Percentiles rank a stretch among this genome's conserved stretches.
phyloP scores from a whole-genome alignment of 2,113 vertebrate genomes.

The Elephas maximus region DNA sequence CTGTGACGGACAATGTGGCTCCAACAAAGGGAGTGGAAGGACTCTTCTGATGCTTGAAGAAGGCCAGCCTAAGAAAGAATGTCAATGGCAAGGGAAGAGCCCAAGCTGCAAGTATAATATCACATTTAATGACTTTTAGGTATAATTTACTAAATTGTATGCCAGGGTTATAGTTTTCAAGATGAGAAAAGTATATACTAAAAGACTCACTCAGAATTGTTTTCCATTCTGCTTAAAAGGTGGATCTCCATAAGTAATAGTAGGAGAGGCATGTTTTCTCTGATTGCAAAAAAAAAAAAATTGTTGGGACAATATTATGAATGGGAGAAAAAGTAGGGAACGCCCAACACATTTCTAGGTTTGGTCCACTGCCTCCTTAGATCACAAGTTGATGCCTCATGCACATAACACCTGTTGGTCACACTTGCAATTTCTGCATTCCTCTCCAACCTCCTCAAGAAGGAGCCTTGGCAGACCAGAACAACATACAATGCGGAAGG shows the following conservation, averaged over 20 bases:
- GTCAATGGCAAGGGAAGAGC: neutral
- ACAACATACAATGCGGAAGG: neutral
- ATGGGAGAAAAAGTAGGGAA: neutral
- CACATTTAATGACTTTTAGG: neutral
- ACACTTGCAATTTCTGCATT: neutral
- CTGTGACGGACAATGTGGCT: rapidly evolving
- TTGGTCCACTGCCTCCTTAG: neutral
- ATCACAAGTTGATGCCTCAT: neutral
- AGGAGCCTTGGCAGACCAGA: neutral
- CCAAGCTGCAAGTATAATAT: neutral
- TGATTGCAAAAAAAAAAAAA: neutral
- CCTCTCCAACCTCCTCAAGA: conserved; percentile 22
- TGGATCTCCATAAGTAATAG: neutral
- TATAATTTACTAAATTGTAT: neutral
- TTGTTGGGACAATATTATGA: neutral
- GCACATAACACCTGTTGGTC: neutral
- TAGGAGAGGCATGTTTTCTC: neutral
- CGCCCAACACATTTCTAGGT: neutral
- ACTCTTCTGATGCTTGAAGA: neutral
- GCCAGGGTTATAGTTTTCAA: neutral
- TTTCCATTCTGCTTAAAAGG: neutral
- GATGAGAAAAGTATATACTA: conserved; percentile 19
- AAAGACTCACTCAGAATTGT: neutral
- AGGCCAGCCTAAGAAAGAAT: neutral
- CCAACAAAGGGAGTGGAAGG: neutral